phyloP scores from a whole-genome alignment of 2,797 vertebrate species.

The Syngnathus rostellatus region DNA sequence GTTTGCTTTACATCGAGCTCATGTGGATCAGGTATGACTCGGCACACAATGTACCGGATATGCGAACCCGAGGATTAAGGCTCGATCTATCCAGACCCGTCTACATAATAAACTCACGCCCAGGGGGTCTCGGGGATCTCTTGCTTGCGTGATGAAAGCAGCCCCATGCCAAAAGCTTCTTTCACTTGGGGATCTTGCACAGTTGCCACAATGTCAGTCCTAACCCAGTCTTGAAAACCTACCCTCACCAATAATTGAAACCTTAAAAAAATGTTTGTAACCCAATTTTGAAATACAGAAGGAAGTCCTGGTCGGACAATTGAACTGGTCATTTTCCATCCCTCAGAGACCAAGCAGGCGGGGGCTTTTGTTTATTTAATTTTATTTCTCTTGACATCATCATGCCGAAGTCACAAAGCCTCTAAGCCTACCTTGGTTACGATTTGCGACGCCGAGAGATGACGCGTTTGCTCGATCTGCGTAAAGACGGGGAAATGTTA shows the following conservation, averaged over 20 bases:
- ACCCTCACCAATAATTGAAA: background rate
- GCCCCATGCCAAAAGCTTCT: conserved; percentile 25
- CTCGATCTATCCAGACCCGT: conserved; percentile 61
- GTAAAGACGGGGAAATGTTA: conserved; percentile 75
- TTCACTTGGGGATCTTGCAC: background rate
- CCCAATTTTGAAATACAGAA: background rate
- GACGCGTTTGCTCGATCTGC: conserved; percentile 96
- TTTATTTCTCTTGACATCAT: conserved; percentile 9
- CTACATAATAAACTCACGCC: conserved; percentile 54
- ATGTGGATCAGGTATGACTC: conserved; percentile 44
- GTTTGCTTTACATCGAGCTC: background rate
- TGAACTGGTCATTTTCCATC: background rate
- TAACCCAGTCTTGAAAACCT: background rate
- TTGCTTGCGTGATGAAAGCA: conserved; percentile 37
- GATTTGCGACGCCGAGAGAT: conserved; percentile 95
- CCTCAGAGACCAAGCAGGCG: background rate
- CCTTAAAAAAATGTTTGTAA: background rate
- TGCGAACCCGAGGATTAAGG: conserved; percentile 57
- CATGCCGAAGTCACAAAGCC: conserved; percentile 62
- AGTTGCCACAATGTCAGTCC: background rate
- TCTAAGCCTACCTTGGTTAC: conserved; percentile 92
- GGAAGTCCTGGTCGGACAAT: background rate
- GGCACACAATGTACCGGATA: conserved; percentile 49
- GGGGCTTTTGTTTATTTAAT: background rate
- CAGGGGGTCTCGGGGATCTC: conserved; percentile 37